These are phyloP conservation scores for Drosophila novamexicana DNA, from an alignment of 1,140 invertebrate species.

Conservation along the genomic window DNA sequence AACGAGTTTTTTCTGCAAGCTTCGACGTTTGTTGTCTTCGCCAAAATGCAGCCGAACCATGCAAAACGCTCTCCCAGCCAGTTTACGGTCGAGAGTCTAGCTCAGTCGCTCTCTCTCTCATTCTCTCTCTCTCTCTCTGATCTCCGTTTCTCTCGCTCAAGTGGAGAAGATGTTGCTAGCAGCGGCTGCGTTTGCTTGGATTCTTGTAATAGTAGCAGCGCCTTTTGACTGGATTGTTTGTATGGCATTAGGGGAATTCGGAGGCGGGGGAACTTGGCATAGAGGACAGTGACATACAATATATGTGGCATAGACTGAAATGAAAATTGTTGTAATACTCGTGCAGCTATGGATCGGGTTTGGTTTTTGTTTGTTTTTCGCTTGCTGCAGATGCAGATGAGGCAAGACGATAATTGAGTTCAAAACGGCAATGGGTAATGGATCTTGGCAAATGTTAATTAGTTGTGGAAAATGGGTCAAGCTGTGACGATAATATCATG, in stretches of 20 bases:
- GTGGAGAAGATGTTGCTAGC: constrained; percentile 46
- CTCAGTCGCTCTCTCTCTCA: constrained; percentile 17
- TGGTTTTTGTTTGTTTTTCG: constrained; percentile 23
- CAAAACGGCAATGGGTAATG: constrained; percentile 58
- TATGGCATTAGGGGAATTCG: background rate
- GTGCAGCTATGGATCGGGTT: constrained; percentile 21
- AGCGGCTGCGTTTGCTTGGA: constrained; percentile 47
- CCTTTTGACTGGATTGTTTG: constrained; percentile 1
- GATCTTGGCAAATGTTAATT: constrained; percentile 79
- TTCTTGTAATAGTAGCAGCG: constrained; percentile 70
- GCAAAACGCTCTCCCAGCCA: constrained; percentile 20
- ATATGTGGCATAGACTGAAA: constrained; percentile 47
- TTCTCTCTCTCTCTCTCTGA: constrained; percentile 9
- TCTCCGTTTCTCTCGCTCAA: constrained; percentile 26
- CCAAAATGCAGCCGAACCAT: constrained; percentile 62
- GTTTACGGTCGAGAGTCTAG: constrained; percentile 1
- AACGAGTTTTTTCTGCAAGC: constrained; percentile 67
- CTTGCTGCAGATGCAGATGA: constrained; percentile 65
- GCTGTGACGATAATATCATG: constrained; percentile 39
- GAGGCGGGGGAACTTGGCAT: background rate
- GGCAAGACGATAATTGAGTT: constrained; percentile 78
- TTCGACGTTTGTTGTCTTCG: constrained; percentile 59
- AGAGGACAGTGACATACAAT: constrained; percentile 41
- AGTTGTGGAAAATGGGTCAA: constrained; percentile 75
- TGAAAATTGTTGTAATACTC: constrained; percentile 71